These are phyloP conservation scores for Tragulus kanchil DNA, from an alignment of 2,113 vertebrate genomes.

Conservation along the genomic window DNA sequence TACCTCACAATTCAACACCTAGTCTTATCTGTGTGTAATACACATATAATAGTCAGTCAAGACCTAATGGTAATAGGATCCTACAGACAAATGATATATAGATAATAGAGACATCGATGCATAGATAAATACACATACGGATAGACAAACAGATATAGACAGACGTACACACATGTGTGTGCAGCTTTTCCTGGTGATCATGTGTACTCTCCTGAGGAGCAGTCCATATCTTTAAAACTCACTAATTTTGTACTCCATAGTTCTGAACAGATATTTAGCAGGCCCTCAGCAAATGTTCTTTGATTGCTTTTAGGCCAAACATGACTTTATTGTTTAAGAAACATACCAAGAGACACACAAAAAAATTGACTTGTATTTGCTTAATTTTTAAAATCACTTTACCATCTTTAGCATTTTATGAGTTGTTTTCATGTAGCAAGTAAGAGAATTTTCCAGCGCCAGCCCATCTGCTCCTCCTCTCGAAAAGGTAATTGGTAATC, in stretches of 20 bases:
- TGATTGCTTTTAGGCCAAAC: constrained; percentile 35
- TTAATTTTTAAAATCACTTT: constrained; percentile 72
- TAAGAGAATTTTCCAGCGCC: constrained; percentile 52
- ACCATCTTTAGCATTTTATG: constrained; percentile 64
- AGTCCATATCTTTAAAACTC: neutral
- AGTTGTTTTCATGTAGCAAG: constrained; percentile 69
- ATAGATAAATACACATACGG: neutral
- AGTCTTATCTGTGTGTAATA: neutral
- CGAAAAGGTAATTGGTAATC: constrained; percentile 81
- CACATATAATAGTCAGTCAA: neutral
- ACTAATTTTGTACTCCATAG: constrained; percentile 16
- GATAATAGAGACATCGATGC: neutral
- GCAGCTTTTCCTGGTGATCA: neutral
- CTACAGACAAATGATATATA: neutral
- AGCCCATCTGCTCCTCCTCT: constrained; percentile 71
- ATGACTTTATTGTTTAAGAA: constrained; percentile 55
- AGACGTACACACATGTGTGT: neutral
- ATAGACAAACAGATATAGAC: neutral
- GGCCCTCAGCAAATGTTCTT: neutral
- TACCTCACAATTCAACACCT: neutral
- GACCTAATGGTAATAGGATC: neutral
- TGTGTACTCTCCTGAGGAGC: neutral
- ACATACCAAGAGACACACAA: constrained; percentile 15
- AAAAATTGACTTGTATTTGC: constrained; percentile 48
- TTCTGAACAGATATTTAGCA: neutral